Percentiles rank a stretch among this genome's conserved stretches.
Conservation (phyloP, 2,797 vertebrate species). For the Helarctos malayanus region DNA sequence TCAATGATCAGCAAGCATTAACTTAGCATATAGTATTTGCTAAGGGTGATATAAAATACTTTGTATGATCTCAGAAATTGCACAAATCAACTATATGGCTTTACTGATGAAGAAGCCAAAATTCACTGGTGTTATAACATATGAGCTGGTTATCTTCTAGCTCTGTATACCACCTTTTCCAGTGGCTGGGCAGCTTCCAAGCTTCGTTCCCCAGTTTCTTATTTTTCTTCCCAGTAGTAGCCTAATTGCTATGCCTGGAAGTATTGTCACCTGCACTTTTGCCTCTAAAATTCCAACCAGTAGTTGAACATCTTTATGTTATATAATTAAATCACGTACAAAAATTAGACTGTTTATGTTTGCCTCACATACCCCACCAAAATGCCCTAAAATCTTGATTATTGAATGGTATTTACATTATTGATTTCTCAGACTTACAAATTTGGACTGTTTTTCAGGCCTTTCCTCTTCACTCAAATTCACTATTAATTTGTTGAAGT, state of each 20-base stretch:
- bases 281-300: not conserved
- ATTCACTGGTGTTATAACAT: not conserved
- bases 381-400: not conserved
- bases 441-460: not conserved
- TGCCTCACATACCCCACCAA: not conserved
- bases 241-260: not conserved
- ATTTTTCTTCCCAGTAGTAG: not conserved
- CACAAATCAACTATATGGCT: not conserved
- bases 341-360: not conserved
- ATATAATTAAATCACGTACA: not conserved
- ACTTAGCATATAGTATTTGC: not conserved
- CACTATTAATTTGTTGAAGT: not conserved
- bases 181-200: accelerated
- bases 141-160: not conserved
- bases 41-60: not conserved
- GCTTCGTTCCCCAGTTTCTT: not conserved
- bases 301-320: not conserved
- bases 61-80: not conserved
- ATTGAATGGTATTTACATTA: not conserved
- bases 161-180: accelerated
- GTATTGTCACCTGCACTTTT: not conserved
- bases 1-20: not conserved
- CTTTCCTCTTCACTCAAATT: not conserved
- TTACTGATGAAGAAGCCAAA: not conserved
- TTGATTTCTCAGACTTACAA: not conserved